A percentile compares a stretch with the other conserved stretches of the same genome.
Conservation (phyloP, 1,140 invertebrate species). For the Zaprionus kolodkinae region DNA sequence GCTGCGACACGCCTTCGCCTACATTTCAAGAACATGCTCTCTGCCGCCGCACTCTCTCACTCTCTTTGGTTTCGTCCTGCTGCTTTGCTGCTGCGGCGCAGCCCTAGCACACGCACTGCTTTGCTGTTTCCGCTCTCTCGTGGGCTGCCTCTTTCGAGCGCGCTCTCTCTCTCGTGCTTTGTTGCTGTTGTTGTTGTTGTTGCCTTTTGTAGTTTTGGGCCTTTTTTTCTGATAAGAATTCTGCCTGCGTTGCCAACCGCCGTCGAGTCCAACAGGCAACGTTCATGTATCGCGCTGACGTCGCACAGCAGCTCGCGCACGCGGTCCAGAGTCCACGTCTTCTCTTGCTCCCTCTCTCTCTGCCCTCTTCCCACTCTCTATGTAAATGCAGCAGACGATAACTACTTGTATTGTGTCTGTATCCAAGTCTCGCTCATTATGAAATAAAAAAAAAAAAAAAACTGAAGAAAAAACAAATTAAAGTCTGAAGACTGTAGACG, state of each 20-base stretch:
- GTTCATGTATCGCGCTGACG: slow-evolving; percentile 10
- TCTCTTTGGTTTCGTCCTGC: slow-evolving; percentile 37
- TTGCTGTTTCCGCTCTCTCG: not conserved
- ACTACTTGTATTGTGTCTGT: not conserved
- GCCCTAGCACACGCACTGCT: not conserved
- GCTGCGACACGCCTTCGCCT: slow-evolving; percentile 29
- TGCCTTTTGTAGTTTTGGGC: not conserved
- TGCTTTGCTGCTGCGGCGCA: slow-evolving; percentile 9
- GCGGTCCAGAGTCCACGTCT: slow-evolving; percentile 12
- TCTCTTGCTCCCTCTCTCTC: not conserved
- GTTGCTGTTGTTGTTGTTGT: slow-evolving; percentile 8
- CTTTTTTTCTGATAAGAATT: slow-evolving; percentile 37
- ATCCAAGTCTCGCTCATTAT: slow-evolving; percentile 4
- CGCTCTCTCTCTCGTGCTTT: not conserved
- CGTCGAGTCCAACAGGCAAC: not conserved
- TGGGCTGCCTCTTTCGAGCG: not conserved
- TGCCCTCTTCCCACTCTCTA: not conserved
- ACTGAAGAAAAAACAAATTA: not conserved
- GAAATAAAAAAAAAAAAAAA: not conserved
- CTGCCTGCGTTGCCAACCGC: slow-evolving; percentile 37
- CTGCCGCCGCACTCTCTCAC: not conserved
- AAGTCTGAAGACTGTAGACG: slow-evolving; percentile 10
- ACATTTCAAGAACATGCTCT: slow-evolving; percentile 25
- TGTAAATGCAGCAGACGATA: not conserved
- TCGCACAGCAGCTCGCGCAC: slow-evolving; percentile 10